These are phyloP conservation scores for Noctilio leporinus DNA, from an alignment of 2,113 vertebrate species.

Conservation along the genomic window DNA sequence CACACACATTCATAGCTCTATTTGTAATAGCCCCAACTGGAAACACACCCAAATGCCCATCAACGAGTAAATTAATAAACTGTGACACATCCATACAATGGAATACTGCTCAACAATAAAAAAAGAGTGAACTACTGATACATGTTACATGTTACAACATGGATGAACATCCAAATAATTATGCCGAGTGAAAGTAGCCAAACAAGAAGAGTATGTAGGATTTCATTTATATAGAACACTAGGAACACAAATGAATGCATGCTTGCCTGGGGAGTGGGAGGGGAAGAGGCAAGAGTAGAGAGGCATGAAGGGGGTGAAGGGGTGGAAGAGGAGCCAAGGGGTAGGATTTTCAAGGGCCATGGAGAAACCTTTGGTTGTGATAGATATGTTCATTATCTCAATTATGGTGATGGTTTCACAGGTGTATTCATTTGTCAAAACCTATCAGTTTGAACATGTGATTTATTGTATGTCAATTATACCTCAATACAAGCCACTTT, in stretches of 20 bases:
- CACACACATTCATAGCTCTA: neutral
- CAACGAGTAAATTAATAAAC: neutral
- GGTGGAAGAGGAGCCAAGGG: neutral
- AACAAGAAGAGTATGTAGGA: neutral
- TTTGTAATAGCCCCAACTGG: neutral
- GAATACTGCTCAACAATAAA: neutral
- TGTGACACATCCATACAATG: neutral
- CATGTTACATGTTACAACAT: rapidly evolving
- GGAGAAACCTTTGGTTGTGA: neutral
- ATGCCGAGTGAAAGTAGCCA: neutral
- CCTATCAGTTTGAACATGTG: neutral
- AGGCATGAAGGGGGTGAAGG: too few species aligned
- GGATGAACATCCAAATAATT: neutral
- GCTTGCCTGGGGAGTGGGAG: neutral
- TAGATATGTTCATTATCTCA: neutral
- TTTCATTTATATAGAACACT: neutral
- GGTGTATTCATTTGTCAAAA: neutral
- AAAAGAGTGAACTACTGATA: neutral
- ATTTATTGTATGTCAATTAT: conserved; percentile 13
- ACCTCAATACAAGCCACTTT: neutral
- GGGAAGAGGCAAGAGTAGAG: neutral
- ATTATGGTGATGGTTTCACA: neutral
- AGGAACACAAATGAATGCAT: neutral
- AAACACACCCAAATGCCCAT: neutral
- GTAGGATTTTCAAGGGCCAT: neutral